These are phyloP conservation scores for Thomomys bottae DNA, from an alignment of 2,113 vertebrate species.

Conservation along the genomic window DNA sequence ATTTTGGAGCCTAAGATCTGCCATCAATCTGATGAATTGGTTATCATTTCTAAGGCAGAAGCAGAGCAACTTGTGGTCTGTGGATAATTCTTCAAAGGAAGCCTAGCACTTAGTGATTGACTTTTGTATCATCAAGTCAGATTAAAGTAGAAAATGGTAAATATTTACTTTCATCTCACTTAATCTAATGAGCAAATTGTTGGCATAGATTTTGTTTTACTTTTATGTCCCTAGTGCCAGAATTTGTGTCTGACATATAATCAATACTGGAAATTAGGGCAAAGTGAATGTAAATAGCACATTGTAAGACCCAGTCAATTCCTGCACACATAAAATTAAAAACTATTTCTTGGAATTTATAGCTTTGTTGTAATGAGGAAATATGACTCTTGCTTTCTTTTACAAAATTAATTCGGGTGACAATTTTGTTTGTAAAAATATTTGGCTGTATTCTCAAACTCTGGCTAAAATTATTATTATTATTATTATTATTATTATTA, in stretches of 20 bases:
- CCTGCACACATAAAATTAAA: constrained; percentile 52
- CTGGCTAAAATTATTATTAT: constrained; percentile 26
- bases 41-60: background rate
- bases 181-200: background rate
- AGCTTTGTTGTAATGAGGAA: constrained; percentile 42
- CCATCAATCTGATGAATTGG: background rate
- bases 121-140: background rate
- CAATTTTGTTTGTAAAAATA: constrained; percentile 56
- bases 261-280: background rate
- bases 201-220: background rate
- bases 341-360: constrained; percentile 23
- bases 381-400: constrained; percentile 50
- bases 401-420: constrained; percentile 50
- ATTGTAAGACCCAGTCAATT: constrained; percentile 24
- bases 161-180: background rate
- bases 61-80: background rate
- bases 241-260: constrained; percentile 5
- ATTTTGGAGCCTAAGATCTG: background rate
- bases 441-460: constrained; percentile 47
- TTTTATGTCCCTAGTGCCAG: constrained; percentile 15
- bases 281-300: background rate
- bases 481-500: too few species aligned
- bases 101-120: background rate
- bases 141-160: background rate
- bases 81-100: background rate